Conservation (phyloP, 2,888 invertebrate species). For the Bhutanitis thaidina region DNA sequence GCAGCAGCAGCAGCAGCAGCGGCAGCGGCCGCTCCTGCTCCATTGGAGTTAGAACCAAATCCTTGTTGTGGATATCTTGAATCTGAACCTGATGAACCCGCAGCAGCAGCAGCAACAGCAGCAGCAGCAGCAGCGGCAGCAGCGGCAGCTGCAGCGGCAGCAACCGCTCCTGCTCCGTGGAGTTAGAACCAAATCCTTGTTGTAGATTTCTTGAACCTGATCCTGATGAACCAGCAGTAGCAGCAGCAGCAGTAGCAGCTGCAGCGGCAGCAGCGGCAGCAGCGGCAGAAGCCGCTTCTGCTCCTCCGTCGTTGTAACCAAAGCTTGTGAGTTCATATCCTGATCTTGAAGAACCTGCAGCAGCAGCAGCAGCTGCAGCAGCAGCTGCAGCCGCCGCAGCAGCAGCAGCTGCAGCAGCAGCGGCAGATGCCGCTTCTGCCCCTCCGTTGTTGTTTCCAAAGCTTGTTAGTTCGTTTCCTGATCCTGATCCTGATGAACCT, state of each 20-base stretch:
- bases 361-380: not conserved
- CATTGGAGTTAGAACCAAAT: too few relatives aligned
- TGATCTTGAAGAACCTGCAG: not conserved
- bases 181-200: not conserved
- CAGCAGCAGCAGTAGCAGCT: not conserved
- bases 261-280: constrained; percentile 17
- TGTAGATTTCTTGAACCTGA: too few relatives aligned
- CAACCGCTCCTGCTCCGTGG: not conserved
- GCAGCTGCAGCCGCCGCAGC: not conserved
- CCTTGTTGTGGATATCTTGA: too few relatives aligned
- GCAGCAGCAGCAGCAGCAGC: constrained; percentile 4
- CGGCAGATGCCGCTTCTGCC: too few relatives aligned
- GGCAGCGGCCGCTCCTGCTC: not conserved
- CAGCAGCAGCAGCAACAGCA: not conserved
- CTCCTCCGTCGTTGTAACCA: too few relatives aligned
- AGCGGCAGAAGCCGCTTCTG: too few relatives aligned
- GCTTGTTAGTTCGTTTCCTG: too few relatives aligned
- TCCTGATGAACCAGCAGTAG: not conserved
- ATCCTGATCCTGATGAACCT: too few relatives aligned
- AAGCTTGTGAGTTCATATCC: too few relatives aligned
- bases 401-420: too few relatives aligned
- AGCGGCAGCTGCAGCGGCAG: constrained; percentile 3
- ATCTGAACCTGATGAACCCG: not conserved
- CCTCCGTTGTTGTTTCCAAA: too few relatives aligned
- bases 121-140: constrained; percentile 1